Evolutionary conservation across 1,140 invertebrate genomes (phyloP).

Genomic region (Cotesia glomerata): DNA sequence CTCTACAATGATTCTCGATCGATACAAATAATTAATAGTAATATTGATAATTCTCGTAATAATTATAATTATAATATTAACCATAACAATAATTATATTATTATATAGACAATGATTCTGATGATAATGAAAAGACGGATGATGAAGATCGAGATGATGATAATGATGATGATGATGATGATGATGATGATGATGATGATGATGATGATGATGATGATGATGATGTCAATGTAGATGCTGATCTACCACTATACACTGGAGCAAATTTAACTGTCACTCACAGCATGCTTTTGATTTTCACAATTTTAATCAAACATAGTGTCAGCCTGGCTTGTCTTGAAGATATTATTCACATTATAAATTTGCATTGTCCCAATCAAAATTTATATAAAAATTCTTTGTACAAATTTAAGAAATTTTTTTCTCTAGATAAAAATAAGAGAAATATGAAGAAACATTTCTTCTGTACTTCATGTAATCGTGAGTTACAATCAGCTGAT

Average conservation of each 20-base stretch:
- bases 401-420: constrained; percentile 10
- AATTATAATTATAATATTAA: background rate
- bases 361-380: constrained; percentile 1
- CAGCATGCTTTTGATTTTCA: constrained; percentile 7
- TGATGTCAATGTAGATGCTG: background rate
- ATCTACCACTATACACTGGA: background rate
- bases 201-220: background rate
- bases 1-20: too few species aligned
- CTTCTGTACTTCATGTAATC: constrained; percentile 6
- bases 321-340: background rate
- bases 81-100: background rate
- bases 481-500: background rate
- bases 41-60: too few species aligned
- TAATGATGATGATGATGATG: too few species aligned
- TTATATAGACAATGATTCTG: background rate
- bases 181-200: too few species aligned
- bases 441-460: constrained; percentile 6
- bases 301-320: constrained; percentile 3
- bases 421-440: background rate
- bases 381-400: constrained; percentile 9
- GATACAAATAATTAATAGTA: too few species aligned
- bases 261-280: background rate
- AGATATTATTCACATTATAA: constrained; percentile 1
- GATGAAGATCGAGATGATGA: background rate
- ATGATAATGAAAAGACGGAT: background rate